Percentiles rank a stretch among this genome's conserved stretches.
Conservation (phyloP, 2,797 vertebrate species). For the Acomys russatus region DNA sequence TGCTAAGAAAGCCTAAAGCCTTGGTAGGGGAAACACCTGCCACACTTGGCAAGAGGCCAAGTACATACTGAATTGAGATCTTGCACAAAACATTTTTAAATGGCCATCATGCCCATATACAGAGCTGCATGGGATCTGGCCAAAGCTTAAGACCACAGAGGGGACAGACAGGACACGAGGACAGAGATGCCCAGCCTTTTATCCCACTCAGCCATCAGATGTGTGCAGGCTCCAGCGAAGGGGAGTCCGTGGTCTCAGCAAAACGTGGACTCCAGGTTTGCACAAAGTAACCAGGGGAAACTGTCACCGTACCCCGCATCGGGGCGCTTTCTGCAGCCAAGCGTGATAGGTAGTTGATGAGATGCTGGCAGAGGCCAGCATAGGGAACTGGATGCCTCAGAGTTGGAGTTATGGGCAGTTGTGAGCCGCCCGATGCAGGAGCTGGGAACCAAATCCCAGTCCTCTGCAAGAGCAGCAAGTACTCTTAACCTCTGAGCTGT, state of each 20-base stretch:
- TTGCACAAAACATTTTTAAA: background rate
- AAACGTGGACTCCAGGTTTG: background rate
- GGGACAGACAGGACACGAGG: background rate
- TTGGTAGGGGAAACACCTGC: background rate
- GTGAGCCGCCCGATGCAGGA: background rate
- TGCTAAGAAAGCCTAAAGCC: background rate
- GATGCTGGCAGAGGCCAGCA: background rate
- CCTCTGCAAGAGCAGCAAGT: background rate
- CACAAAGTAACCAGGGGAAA: background rate
- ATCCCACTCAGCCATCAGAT: background rate
- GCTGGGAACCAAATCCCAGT: background rate
- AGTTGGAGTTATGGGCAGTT: background rate
- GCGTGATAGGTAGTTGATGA: background rate
- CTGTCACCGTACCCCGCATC: background rate
- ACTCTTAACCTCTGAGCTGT: background rate
- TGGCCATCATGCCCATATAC: background rate
- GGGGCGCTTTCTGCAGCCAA: background rate
- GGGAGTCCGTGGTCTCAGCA: background rate
- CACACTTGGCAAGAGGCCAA: background rate
- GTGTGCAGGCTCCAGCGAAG: background rate
- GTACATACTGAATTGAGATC: background rate
- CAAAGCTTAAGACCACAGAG: background rate
- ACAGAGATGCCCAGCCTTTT: background rate
- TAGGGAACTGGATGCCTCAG: background rate
- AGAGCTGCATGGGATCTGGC: background rate